Base-by-base conservation (phyloP, 2,797 vertebrate species). In the Chaetophractus vellerosus region DNA sequence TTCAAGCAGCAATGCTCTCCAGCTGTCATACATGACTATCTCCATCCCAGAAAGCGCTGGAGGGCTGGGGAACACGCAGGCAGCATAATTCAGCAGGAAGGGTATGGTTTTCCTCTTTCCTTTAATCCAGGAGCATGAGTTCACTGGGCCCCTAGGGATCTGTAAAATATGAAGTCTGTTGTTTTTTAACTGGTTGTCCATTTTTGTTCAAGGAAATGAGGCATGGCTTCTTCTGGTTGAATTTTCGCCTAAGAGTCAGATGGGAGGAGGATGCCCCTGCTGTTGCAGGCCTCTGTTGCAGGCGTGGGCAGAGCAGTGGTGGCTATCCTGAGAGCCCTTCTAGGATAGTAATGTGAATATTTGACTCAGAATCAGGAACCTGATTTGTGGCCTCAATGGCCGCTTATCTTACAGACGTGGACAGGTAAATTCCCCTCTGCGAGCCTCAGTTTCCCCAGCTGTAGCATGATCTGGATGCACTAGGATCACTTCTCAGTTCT, bases 111-210 rank as follows among this genome's bases (percentile, higher is more conserved):
- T 86, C 68, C 59, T 85, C 87, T 95, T 96, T 36, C 82, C 74
- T 95, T 97, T 90, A 79, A 87, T 96, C 95, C 83, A 79, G 75
- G 45, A 94, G 74, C 78, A 66, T 33, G 83, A 82, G 50, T 95
- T 90, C 50, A 69, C 83, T 6, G 72, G 68, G 33, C 90, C 81
- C 74, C 75, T 48, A 23, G 11, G 71, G 92, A 66, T 81, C 75
- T 66, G 52, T 89, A 92, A 96, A 90, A 83, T 92, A 85, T 36
- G 57, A 95, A 59, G 55, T 87, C 38, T n/a, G 38, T 52, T 91
- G 33, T 81, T 93, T 55, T 74, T 84, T 71, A 87, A 85, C 31
- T 31, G 24, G 50, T 75, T 91, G 57, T 78, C 68, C 92, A 91
- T 78, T 96, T 91, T 63, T 86, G 79, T 92, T 94, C 68, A 33